Conservation (phyloP, 2,113 vertebrate genomes). For the Bucco capensis region DNA sequence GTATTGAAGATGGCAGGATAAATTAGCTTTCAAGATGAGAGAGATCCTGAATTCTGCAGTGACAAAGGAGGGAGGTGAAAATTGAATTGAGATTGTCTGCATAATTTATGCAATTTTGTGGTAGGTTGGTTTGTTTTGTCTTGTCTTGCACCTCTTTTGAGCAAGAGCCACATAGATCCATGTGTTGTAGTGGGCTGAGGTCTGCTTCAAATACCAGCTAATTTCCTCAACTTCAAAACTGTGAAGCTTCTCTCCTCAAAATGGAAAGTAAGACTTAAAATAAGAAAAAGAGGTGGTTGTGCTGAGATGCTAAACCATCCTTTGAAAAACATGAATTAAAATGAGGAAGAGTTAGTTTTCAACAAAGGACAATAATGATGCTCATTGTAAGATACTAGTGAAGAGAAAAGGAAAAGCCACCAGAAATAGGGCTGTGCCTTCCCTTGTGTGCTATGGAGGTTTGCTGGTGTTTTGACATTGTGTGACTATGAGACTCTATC, state of each 20-base stretch:
- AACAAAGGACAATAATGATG: background rate
- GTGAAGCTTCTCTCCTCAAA: background rate
- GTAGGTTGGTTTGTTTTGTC: background rate
- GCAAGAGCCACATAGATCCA: background rate
- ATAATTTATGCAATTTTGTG: background rate
- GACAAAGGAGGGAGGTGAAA: background rate
- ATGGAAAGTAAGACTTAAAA: background rate
- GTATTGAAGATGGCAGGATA: constrained; percentile 47
- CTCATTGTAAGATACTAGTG: background rate
- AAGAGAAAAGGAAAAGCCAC: background rate
- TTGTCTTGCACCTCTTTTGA: background rate
- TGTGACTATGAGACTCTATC: background rate
- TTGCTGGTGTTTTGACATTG: background rate
- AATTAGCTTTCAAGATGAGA: constrained; percentile 41
- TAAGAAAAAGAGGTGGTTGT: background rate
- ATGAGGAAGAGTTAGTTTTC: background rate
- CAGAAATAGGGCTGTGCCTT: background rate
- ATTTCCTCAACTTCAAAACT: background rate
- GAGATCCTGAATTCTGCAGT: constrained; percentile 6
- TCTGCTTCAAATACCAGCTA: background rate
- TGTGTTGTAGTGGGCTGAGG: background rate
- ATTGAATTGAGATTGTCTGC: background rate
- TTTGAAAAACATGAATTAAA: background rate
- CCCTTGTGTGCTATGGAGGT: too few species aligned
- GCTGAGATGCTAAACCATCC: background rate